A percentile compares a stretch with the other conserved stretches of the same genome.
These are phyloP conservation scores for Hemithea aestivaria DNA, from an alignment of 2,888 invertebrate genomes.

Conservation along the genomic window DNA sequence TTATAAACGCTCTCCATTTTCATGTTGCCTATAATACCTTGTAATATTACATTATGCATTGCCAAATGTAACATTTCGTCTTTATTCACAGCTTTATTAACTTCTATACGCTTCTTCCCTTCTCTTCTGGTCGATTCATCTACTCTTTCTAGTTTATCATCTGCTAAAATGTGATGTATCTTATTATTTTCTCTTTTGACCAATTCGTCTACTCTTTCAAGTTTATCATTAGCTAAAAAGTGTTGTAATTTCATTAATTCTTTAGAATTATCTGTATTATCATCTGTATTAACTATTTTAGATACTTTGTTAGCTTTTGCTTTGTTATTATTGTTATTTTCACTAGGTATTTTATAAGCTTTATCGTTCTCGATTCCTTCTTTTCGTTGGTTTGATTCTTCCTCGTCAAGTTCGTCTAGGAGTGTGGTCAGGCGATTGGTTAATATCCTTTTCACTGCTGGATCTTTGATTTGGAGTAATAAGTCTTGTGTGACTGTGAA, in stretches of 20 bases:
- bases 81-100: conserved; percentile 11
- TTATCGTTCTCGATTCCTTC: too few species aligned
- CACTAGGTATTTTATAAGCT: neutral
- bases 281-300: too few species aligned
- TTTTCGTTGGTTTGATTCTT: conserved; percentile 27
- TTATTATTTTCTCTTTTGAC: too few species aligned
- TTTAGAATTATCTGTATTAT: conserved; percentile 2
- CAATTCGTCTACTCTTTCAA: neutral
- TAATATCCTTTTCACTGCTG: conserved; percentile 49
- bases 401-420: conserved; percentile 53
- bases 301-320: conserved; percentile 8
- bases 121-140: conserved; percentile 5
- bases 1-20: conserved; percentile 49
- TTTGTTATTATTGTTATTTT: conserved; percentile 5
- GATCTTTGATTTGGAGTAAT: conserved; percentile 43
- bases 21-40: conserved; percentile 53
- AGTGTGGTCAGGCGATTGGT: conserved; percentile 45
- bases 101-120: too few species aligned
- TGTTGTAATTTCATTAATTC: conserved; percentile 1
- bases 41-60: conserved; percentile 53
- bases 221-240: neutral
- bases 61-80: conserved; percentile 49
- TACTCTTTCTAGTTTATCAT: conserved; percentile 11
- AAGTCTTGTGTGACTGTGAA: conserved; percentile 45
- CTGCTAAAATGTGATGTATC: too few species aligned